These are phyloP conservation scores for Coptotermes formosanus DNA, from an alignment of 1,140 invertebrate species.

Conservation along the genomic window DNA sequence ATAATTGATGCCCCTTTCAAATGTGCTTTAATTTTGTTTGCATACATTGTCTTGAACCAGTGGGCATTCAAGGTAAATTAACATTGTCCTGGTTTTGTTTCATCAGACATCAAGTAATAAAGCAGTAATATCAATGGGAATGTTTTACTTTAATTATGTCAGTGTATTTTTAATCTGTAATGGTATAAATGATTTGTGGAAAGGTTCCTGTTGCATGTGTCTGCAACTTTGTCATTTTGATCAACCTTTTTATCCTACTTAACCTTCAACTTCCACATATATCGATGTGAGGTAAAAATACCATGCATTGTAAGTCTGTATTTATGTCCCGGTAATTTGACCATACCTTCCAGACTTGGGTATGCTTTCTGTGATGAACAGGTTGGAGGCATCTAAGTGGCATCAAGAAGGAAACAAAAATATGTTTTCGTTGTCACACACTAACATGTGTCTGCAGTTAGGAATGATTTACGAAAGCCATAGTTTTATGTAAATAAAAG, in stretches of 20 bases:
- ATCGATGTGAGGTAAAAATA: too few species aligned
- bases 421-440: too few species aligned
- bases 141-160: constrained; percentile 25
- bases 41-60: constrained; percentile 25
- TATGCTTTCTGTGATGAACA: too few species aligned
- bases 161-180: constrained; percentile 1
- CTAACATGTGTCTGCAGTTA: too few species aligned
- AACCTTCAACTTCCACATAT: not conserved
- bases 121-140: constrained; percentile 32
- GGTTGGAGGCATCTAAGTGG: too few species aligned
- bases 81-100: constrained; percentile 32
- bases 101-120: constrained; percentile 29
- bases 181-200: constrained; percentile 10
- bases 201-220: not conserved
- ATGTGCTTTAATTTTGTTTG: constrained; percentile 32
- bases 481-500: too few species aligned
- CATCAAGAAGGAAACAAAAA: too few species aligned
- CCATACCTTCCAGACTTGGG: too few species aligned
- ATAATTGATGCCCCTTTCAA: constrained; percentile 31
- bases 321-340: too few species aligned
- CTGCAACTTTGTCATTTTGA: constrained; percentile 9
- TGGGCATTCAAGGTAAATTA: constrained; percentile 23
- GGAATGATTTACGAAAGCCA: too few species aligned
- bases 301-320: too few species aligned
- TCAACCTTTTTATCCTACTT: not conserved